These are phyloP conservation scores for Sparidentex hasta DNA, from an alignment of 2,797 vertebrate species.

Conservation along the genomic window DNA sequence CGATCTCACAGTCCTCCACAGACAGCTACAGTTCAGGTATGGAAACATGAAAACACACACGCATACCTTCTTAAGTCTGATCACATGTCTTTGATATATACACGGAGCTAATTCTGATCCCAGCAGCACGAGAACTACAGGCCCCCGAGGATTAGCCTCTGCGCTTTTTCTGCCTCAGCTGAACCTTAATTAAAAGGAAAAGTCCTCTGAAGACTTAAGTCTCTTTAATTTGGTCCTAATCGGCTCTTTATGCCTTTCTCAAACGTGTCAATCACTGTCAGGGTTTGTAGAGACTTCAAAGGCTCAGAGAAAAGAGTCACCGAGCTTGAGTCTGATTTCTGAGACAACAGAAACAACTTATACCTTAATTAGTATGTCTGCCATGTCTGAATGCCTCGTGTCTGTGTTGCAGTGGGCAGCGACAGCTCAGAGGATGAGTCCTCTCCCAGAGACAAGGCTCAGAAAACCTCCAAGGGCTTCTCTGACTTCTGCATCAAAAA, in stretches of 20 bases:
- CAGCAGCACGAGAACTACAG: conserved; percentile 39
- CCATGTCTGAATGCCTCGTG: not conserved
- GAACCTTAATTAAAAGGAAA: conserved; percentile 63
- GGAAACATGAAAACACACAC: conserved; percentile 33
- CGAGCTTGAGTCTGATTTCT: conserved; percentile 14
- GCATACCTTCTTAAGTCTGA: conserved; percentile 21
- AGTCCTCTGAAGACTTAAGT: conserved; percentile 48
- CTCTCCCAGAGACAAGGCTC: conserved; percentile 89
- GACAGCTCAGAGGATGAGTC: conserved; percentile 91
- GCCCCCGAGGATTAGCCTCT: conserved; percentile 49
- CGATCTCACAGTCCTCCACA: conserved; percentile 92
- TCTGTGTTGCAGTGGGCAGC: conserved; percentile 79
- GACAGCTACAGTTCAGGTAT: conserved; percentile 93
- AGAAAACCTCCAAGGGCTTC: conserved; percentile 90
- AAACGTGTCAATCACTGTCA: conserved; percentile 53
- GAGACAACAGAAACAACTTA: conserved; percentile 16
- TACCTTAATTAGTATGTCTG: not conserved
- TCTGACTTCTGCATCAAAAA: conserved; percentile 94
- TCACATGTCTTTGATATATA: conserved; percentile 56
- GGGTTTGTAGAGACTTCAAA: conserved; percentile 55
- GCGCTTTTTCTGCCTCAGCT: conserved; percentile 33
- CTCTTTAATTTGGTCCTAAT: conserved; percentile 66
- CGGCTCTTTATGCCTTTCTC: conserved; percentile 53
- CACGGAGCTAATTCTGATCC: conserved; percentile 43
- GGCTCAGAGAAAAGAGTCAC: conserved; percentile 32